Conservation (phyloP, 92 coral and sea anemone species). For the Chrysogorgia sp. region DNA sequence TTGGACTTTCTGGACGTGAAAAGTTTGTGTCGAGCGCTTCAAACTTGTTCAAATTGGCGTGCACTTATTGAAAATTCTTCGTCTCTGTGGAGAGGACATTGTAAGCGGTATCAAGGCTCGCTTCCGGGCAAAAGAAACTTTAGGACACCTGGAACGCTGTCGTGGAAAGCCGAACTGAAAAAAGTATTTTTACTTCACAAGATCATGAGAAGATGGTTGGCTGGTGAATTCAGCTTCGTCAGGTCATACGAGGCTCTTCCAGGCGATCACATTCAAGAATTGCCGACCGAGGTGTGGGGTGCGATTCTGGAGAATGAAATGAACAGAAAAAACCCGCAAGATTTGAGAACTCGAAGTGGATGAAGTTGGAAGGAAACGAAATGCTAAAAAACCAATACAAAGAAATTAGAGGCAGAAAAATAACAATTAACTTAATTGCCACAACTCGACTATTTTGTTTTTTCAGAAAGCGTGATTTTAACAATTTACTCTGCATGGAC, state of each 20-base stretch:
- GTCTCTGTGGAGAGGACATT: conserved; percentile 74
- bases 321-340: conserved; percentile 46
- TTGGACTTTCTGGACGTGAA: conserved; percentile 72
- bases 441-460: too few species aligned
- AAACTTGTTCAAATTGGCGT: conserved; percentile 69
- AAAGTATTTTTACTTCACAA: conserved; percentile 71
- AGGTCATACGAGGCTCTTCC: conserved; percentile 76
- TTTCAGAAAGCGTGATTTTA: too few species aligned
- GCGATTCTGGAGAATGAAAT: conserved; percentile 75
- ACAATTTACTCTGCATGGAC: too few species aligned
- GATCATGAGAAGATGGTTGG: conserved; percentile 75
- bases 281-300: conserved; percentile 87
- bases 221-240: conserved; percentile 68
- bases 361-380: neutral
- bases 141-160: conserved; percentile 46
- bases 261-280: conserved; percentile 70
- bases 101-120: conserved; percentile 56
- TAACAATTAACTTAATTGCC: too few species aligned
- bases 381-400: neutral
- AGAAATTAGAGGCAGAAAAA: too few species aligned
- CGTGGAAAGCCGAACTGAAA: conserved; percentile 70
- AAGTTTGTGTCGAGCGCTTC: conserved; percentile 79
- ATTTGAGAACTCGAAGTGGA: neutral
- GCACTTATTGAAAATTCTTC: conserved; percentile 64
- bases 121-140: conserved; percentile 58